Evolutionary conservation across 2,888 invertebrate genomes (phyloP).

Genomic region (Rhorus exstirpatorius): DNA sequence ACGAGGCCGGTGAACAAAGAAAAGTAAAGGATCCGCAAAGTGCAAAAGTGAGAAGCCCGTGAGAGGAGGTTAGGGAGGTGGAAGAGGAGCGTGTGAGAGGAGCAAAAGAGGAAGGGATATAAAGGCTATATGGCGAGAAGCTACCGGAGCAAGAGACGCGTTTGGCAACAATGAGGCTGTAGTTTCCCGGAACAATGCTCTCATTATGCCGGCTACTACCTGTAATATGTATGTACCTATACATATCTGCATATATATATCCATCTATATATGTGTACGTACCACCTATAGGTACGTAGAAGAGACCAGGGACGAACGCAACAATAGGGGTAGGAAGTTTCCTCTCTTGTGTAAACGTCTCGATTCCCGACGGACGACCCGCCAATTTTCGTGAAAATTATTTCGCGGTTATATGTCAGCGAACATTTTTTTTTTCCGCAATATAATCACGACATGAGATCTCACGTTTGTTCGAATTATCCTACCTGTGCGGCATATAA

Average conservation of each 20-base stretch:
- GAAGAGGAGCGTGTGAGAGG: conserved; percentile 57
- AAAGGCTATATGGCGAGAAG: conserved; percentile 57
- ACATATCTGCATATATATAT: conserved; percentile 68
- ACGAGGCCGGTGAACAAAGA: conserved; percentile 41
- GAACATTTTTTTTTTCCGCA: neutral
- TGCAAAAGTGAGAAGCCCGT: conserved; percentile 40
- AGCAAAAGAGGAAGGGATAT: conserved; percentile 62
- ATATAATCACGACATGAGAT: too few relatives aligned
- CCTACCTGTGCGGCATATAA: too few relatives aligned
- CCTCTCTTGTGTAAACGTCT: conserved; percentile 4
- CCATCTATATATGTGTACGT: conserved; percentile 3
- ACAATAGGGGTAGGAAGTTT: conserved; percentile 17
- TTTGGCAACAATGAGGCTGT: conserved; percentile 83
- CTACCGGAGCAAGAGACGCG: conserved; percentile 73
- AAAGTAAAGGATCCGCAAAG: conserved; percentile 33
- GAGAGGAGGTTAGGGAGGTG: conserved; percentile 13
- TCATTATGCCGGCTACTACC: conserved; percentile 80
- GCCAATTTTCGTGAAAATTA: conserved; percentile 25
- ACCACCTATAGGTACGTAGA: conserved; percentile 14
- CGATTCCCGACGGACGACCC: conserved; percentile 7
- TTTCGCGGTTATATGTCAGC: neutral
- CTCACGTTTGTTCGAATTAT: too few relatives aligned
- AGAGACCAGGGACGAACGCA: conserved; percentile 21
- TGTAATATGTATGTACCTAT: conserved; percentile 75
- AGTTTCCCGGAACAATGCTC: conserved; percentile 85